A percentile compares a stretch with the other conserved stretches of the same genome.
Conservation (phyloP, 2,113 vertebrate genomes). For the Hyaena hyaena region DNA sequence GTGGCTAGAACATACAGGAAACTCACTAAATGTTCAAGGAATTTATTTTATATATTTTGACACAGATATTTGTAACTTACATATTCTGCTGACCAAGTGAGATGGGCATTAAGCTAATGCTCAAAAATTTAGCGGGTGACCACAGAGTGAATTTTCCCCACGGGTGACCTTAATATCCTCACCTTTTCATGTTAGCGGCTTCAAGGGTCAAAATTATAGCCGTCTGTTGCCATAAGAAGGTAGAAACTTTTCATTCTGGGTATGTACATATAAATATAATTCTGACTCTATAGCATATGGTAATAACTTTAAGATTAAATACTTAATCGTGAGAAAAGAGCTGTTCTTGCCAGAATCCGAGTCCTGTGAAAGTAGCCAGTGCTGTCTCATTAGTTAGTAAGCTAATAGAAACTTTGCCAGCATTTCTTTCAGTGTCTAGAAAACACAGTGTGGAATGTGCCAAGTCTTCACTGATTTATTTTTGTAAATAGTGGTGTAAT, state of each 20-base stretch:
- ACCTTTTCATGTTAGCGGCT: not conserved
- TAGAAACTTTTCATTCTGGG: not conserved
- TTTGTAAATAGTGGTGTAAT: slow-evolving; percentile 60
- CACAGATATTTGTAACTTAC: not conserved
- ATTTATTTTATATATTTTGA: not conserved
- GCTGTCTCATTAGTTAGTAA: slow-evolving; percentile 60
- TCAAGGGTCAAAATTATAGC: not conserved
- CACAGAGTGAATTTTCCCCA: not conserved
- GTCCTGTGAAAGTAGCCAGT: slow-evolving; percentile 29
- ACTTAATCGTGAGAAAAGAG: slow-evolving; percentile 32
- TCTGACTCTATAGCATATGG: slow-evolving; percentile 23
- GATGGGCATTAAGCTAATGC: not conserved
- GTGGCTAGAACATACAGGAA: not conserved
- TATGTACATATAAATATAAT: not conserved
- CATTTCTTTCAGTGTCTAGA: slow-evolving; percentile 59
- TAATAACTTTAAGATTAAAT: slow-evolving; percentile 55
- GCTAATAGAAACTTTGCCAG: slow-evolving; percentile 61
- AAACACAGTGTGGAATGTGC: slow-evolving; percentile 57
- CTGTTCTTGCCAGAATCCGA: slow-evolving; percentile 64
- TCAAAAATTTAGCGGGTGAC: not conserved
- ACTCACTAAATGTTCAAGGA: not conserved
- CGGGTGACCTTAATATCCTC: not conserved
- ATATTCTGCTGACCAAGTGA: not conserved
- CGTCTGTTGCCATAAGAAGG: not conserved
- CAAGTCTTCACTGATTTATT: slow-evolving; percentile 68